These are phyloP conservation scores for Nanger granti DNA, from an alignment of 2,113 vertebrate genomes.

Conservation along the genomic window DNA sequence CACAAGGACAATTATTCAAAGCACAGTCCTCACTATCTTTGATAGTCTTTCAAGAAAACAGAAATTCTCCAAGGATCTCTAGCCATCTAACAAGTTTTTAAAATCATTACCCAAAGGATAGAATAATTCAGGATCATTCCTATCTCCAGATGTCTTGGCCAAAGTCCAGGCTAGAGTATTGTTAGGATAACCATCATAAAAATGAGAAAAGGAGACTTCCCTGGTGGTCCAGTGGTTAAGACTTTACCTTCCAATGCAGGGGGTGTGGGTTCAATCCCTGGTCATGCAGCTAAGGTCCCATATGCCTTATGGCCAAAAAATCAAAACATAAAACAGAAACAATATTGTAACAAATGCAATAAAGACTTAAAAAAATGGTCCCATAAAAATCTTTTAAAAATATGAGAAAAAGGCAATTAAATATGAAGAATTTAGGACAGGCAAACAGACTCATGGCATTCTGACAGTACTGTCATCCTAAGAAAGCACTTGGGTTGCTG, in stretches of 20 bases:
- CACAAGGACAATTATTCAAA: background rate
- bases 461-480: background rate
- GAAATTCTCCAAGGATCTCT: background rate
- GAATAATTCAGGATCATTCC: slow-evolving; percentile 23
- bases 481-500: background rate
- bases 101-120: background rate
- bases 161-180: slow-evolving; percentile 6
- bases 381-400: background rate
- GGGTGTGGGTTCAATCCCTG: background rate
- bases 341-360: background rate
- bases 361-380: background rate
- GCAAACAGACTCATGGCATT: background rate
- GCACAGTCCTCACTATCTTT: background rate
- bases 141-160: background rate
- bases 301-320: background rate
- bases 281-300: background rate
- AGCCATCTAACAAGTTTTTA: background rate
- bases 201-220: background rate
- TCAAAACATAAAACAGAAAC: background rate
- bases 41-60: background rate
- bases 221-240: background rate
- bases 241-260: background rate
- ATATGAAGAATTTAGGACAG: background rate
- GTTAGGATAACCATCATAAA: background rate
- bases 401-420: background rate